These are phyloP conservation scores for Zoanthus gigantus DNA, from an alignment of 92 coral and sea anemone genomes.

Conservation along the genomic window DNA sequence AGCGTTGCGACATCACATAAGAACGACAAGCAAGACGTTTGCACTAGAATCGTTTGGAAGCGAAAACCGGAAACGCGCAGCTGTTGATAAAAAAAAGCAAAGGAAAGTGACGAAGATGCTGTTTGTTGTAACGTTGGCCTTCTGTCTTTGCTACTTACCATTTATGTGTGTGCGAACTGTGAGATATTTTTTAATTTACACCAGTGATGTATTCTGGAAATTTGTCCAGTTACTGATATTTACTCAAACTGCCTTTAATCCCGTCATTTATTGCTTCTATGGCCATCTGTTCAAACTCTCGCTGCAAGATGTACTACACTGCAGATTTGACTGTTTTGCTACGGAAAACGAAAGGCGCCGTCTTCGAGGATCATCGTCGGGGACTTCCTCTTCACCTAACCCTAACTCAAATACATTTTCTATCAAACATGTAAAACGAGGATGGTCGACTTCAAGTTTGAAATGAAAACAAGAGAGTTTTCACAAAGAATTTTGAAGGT, in stretches of 20 bases:
- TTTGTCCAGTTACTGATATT: constrained; percentile 82
- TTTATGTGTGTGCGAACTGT: constrained; percentile 73
- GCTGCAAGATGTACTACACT: constrained; percentile 66
- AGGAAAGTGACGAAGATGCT: constrained; percentile 83
- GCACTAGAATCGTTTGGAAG: not conserved
- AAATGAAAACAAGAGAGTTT: not conserved
- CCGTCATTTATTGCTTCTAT: constrained; percentile 83
- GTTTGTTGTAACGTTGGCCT: constrained; percentile 73
- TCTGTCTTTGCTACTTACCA: constrained; percentile 80
- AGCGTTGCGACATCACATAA: constrained; percentile 54
- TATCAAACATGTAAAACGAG: constrained; percentile 5
- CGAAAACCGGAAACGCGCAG: not conserved
- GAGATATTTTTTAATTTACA: constrained; percentile 72
- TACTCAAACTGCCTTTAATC: constrained; percentile 85
- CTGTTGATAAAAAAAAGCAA: constrained; percentile 48
- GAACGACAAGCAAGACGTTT: constrained; percentile 37
- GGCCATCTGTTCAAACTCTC: constrained; percentile 79
- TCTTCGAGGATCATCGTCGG: not conserved
- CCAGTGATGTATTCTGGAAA: constrained; percentile 69
- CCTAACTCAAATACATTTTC: not conserved
- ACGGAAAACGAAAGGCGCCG: not conserved
- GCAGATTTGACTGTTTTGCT: constrained; percentile 50
- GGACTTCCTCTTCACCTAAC: not conserved
- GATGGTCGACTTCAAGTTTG: not conserved
- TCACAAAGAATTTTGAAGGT: too few species aligned